Percentiles rank a stretch among this genome's conserved stretches.
These are phyloP conservation scores for Lampris megalopsis DNA, from an alignment of 2,113 vertebrate genomes.

Conservation along the genomic window DNA sequence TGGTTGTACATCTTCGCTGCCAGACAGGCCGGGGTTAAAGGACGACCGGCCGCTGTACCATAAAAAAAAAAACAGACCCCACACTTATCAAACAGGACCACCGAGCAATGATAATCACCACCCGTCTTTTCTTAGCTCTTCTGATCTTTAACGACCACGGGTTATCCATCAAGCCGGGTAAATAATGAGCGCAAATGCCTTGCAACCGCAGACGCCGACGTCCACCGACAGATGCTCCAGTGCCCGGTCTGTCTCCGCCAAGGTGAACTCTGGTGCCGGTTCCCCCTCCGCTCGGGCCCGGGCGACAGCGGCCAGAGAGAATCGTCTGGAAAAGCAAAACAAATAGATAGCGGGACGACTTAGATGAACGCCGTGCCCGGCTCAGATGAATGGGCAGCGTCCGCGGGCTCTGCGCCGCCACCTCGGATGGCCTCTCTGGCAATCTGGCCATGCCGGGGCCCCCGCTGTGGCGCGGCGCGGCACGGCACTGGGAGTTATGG, in stretches of 20 bases:
- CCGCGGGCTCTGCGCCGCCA: slow-evolving; percentile 40
- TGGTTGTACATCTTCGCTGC: slow-evolving; percentile 22
- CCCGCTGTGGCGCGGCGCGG: slow-evolving; percentile 76
- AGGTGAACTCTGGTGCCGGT: slow-evolving; percentile 44
- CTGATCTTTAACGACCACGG: slow-evolving; percentile 68
- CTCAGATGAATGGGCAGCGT: slow-evolving; percentile 61
- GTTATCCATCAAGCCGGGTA: slow-evolving; percentile 60
- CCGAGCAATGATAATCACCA: slow-evolving; percentile 55
- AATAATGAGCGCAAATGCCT: slow-evolving; percentile 59
- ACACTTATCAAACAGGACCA: slow-evolving; percentile 24
- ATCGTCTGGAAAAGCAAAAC: slow-evolving; percentile 52
- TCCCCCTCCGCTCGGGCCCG: slow-evolving; percentile 34
- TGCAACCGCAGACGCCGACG: slow-evolving; percentile 10
- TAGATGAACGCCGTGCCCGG: slow-evolving; percentile 45
- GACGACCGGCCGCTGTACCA: neutral
- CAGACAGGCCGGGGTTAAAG: slow-evolving; percentile 1
- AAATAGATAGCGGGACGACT: slow-evolving; percentile 60
- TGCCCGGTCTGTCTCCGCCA: slow-evolving; percentile 34
- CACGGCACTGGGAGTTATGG: slow-evolving; percentile 73
- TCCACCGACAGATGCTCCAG: slow-evolving; percentile 53
- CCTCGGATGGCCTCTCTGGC: slow-evolving; percentile 60
- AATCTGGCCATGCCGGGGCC: slow-evolving; percentile 73
- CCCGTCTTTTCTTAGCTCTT: slow-evolving; percentile 59
- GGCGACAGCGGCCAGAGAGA: slow-evolving; percentile 4
- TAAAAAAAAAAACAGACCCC: neutral